Percentiles rank a stretch among this genome's conserved stretches.
phyloP scores from a whole-genome alignment of 2,888 invertebrate genomes.

The Belgica antarctica region DNA sequence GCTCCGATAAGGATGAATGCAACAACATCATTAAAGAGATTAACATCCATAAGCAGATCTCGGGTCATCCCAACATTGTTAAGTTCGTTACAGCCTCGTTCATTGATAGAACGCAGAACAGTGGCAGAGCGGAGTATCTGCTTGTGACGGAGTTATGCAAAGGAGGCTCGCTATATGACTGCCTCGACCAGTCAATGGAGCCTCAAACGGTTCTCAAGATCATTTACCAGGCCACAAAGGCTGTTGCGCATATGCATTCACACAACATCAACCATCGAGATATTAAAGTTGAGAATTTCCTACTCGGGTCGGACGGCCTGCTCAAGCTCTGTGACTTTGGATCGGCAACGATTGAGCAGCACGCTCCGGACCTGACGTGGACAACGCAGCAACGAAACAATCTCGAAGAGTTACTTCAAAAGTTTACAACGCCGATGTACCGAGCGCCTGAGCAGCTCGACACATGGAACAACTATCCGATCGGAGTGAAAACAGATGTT shows the following conservation, averaged over 20 bases:
- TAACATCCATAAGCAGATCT: slow-evolving; percentile 78
- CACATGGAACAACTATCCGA: slow-evolving; percentile 92
- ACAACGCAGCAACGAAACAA: slow-evolving; percentile 84
- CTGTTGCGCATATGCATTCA: slow-evolving; percentile 91
- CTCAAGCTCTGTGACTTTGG: slow-evolving; percentile 98
- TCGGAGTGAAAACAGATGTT: slow-evolving; percentile 86
- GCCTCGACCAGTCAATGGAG: slow-evolving; percentile 50
- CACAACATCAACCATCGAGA: slow-evolving; percentile 90
- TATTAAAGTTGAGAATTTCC: slow-evolving; percentile 93
- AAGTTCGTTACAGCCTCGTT: slow-evolving; percentile 82
- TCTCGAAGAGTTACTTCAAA: slow-evolving; percentile 86
- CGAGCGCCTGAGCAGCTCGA: slow-evolving; percentile 98
- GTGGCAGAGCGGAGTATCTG: slow-evolving; percentile 83
- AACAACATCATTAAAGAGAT: slow-evolving; percentile 79
- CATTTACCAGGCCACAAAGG: slow-evolving; percentile 86
- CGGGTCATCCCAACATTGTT: slow-evolving; percentile 89
- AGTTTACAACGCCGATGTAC: slow-evolving; percentile 85
- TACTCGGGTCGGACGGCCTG: slow-evolving; percentile 78
- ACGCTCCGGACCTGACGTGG: slow-evolving; percentile 85
- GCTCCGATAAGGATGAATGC: slow-evolving; percentile 77
- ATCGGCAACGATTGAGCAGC: slow-evolving; percentile 81
- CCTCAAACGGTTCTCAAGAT: slow-evolving; percentile 70
- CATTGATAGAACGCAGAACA: slow-evolving; percentile 74
- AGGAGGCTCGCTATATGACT: slow-evolving; percentile 57
- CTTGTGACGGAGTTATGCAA: slow-evolving; percentile 90